Evolutionary conservation across 1,140 invertebrate genomes (phyloP).

Genomic region (Drosophila triauraria): DNA sequence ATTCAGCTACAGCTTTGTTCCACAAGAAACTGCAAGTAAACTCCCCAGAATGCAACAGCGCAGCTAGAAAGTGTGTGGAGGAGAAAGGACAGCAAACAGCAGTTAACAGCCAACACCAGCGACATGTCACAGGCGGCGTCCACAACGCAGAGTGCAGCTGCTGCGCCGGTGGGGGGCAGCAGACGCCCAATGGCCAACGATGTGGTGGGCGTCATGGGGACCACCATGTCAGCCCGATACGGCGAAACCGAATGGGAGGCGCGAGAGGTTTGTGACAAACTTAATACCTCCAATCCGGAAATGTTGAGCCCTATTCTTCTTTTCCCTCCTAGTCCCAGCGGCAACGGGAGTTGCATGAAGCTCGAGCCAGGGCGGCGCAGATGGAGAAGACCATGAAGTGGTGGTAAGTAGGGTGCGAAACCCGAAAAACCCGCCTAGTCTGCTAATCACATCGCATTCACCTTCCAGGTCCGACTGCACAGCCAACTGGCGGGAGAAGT

Average conservation of each 20-base stretch:
- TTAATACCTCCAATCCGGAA: background rate
- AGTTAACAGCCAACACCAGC: background rate
- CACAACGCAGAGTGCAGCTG: constrained; percentile 59
- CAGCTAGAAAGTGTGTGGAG: constrained; percentile 7
- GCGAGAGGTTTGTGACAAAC: constrained; percentile 86
- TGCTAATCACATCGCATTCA: constrained; percentile 8
- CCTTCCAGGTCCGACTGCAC: constrained; percentile 89
- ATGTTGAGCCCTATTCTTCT: background rate
- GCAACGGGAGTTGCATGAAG: constrained; percentile 95
- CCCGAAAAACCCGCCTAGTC: background rate
- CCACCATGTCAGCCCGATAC: constrained; percentile 82
- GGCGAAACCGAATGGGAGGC: constrained; percentile 90
- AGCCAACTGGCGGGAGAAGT: constrained; percentile 94
- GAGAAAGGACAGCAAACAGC: constrained; percentile 10
- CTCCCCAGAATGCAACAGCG: constrained; percentile 41
- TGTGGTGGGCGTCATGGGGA: constrained; percentile 58
- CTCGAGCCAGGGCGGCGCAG: constrained; percentile 94
- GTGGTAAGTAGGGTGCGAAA: constrained; percentile 87
- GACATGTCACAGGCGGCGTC: constrained; percentile 70
- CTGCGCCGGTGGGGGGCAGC: constrained; percentile 44
- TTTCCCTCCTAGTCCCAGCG: constrained; percentile 86
- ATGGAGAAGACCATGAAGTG: constrained; percentile 99
- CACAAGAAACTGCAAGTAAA: constrained; percentile 7
- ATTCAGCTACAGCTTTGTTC: constrained; percentile 19
- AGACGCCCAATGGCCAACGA: constrained; percentile 54